Evolutionary conservation across 2,113 vertebrate genomes (phyloP).

Genomic region (Thalassarche chlororhynchos): DNA sequence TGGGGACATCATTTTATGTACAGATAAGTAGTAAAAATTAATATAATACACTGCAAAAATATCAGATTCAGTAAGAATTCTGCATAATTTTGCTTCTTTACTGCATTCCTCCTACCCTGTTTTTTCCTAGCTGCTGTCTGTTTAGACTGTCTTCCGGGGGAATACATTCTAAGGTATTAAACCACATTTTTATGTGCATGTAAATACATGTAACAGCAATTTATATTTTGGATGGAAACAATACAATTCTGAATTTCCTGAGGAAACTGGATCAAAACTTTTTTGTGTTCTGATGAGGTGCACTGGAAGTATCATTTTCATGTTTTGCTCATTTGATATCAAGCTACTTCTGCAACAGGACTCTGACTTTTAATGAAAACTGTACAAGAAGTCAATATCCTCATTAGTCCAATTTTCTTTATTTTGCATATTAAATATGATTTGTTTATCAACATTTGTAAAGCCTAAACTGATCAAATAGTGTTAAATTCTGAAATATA

Average conservation of each 20-base stretch:
- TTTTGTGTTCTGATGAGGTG: not conserved
- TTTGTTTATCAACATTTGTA: not conserved
- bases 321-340: not conserved
- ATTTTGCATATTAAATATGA: not conserved
- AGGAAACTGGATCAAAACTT: not conserved
- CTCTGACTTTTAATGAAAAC: not conserved
- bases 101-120: not conserved
- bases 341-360: not conserved
- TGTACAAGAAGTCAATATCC: not conserved
- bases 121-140: not conserved
- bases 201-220: not conserved
- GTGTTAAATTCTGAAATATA: not conserved
- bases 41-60: not conserved
- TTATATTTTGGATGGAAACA: not conserved
- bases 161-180: not conserved
- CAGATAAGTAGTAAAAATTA: not conserved
- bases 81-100: not conserved
- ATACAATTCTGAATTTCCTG: not conserved
- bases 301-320: not conserved
- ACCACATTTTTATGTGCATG: not conserved
- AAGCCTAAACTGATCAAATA: not conserved
- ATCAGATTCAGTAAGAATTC: not conserved
- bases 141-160: not conserved
- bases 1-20: fast-evolving
- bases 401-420: not conserved